Base-by-base conservation (phyloP, 2,888 invertebrate species). In the Drosophila parthenogenetica region DNA sequence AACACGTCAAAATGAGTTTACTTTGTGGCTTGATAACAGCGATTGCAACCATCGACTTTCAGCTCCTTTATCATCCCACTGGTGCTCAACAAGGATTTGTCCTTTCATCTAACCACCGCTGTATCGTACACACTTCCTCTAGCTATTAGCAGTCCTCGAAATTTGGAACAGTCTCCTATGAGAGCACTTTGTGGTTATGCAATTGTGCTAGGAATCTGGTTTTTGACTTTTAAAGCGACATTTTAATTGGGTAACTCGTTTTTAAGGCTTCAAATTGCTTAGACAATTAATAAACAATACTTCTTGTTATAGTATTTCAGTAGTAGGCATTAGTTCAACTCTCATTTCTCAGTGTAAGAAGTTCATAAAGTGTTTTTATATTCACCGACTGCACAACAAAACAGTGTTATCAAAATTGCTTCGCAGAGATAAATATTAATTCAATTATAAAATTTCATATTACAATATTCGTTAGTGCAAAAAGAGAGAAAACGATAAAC, bases 1-100 rank as follows among this genome's bases (percentile, higher is more conserved):
- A 69, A 80, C 78, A 81, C 73, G 69, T 77, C 76, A 72, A 81
- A 83, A 86, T 77, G 73, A 83, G 83, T 86, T 86, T 86, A 71
- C 76, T 86, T 77, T 83, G 78, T 70, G 85, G 82, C 57, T 43
- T 61, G 73, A 66, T 82, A 65, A 65, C 65, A 58, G 74, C 69
- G 71, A 71, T 66, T 73, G 78, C 69, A 39, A 50, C 60, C 48
- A 64, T 62, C 48, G 63, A 67, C 54, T 55, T 54, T 40, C 29
- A 14, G 39, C 11, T 57, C 32, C 50, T 45, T 17, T 45, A 32
- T 46, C 59, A 42, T 40, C 57, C 25, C 14, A 8, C 39, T 64
- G 65, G 61, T 72, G 61, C 49, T 69, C 46, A 62, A 46, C 53
- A 17, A 40, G 76, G 60, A 80, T 79, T 71, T 60, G 63, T 60